A percentile compares a stretch with the other conserved stretches of the same genome.
These are phyloP conservation scores for Aphidoletes aphidimyza DNA, from an alignment of 2,888 invertebrate genomes.

Conservation along the genomic window DNA sequence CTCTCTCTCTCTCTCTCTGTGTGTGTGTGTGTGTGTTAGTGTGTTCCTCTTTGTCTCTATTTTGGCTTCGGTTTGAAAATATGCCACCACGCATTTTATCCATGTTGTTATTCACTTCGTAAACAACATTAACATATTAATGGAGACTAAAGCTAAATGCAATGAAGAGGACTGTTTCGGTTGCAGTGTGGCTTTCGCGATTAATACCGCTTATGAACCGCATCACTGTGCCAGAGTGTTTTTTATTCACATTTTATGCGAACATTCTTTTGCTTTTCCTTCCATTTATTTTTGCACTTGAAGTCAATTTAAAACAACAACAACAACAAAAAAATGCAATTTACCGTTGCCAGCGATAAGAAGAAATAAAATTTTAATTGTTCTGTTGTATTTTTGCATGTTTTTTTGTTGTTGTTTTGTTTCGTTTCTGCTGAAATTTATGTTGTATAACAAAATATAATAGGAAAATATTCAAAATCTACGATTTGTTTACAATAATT, in stretches of 20 bases:
- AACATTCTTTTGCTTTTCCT: too few relatives aligned
- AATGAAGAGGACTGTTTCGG: too few relatives aligned
- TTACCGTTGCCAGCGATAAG: background rate
- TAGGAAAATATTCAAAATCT: background rate
- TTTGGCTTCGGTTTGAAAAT: background rate
- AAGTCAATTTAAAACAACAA: too few relatives aligned
- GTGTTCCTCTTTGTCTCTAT: too few relatives aligned
- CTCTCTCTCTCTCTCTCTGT: too few relatives aligned
- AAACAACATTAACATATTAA: slow-evolving; percentile 30
- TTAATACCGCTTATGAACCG: slow-evolving; percentile 1
- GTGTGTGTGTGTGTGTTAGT: too few relatives aligned
- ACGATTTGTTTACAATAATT: background rate
- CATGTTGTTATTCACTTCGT: background rate
- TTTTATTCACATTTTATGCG: too few relatives aligned
- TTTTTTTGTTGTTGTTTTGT: background rate
- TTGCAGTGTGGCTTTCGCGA: background rate
- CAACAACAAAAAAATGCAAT: background rate
- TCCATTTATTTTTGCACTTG: too few relatives aligned
- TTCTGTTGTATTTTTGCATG: background rate
- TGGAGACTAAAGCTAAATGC: background rate
- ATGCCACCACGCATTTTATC: background rate
- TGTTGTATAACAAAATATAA: background rate
- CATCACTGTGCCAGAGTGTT: too few relatives aligned
- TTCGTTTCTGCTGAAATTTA: background rate
- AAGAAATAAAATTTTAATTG: background rate